phyloP scores from a whole-genome alignment of 2,888 invertebrate genomes.

The Ferrisia virgata region DNA sequence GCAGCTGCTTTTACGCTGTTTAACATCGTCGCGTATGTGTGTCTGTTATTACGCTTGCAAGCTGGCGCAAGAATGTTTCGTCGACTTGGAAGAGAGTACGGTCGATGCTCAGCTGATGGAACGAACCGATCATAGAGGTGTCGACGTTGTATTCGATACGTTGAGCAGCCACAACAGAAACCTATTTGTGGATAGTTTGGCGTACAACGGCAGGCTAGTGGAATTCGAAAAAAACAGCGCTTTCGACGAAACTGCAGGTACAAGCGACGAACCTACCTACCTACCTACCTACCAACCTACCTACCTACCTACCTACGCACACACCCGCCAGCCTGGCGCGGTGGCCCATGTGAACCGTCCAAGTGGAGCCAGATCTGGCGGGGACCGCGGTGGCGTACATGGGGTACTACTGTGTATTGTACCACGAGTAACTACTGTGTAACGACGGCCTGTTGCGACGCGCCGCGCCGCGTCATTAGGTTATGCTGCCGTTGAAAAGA shows the following conservation, averaged over 20 bases:
- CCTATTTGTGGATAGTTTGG: constrained; percentile 42
- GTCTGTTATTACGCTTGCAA: constrained; percentile 51
- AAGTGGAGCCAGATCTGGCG: too few relatives aligned
- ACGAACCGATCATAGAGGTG: constrained; percentile 84
- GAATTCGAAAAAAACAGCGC: constrained; percentile 46
- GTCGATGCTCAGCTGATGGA: constrained; percentile 87
- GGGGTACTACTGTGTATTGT: too few relatives aligned
- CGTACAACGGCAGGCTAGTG: constrained; percentile 44
- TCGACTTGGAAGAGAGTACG: constrained; percentile 83
- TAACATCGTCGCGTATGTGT: background rate
- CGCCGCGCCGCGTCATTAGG: constrained; percentile 5
- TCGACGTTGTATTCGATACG: constrained; percentile 93
- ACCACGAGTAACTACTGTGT: too few relatives aligned
- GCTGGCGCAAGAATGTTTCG: constrained; percentile 75
- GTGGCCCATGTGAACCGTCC: too few relatives aligned
- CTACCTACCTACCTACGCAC: too few relatives aligned
- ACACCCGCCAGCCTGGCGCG: too few relatives aligned
- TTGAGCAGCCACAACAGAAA: constrained; percentile 59
- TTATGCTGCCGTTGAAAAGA: constrained; percentile 34
- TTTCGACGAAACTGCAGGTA: constrained; percentile 45
- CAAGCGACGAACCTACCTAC: background rate
- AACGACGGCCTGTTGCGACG: too few relatives aligned
- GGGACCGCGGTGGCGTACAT: too few relatives aligned
- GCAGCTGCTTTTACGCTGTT: too few relatives aligned
- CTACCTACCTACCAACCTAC: too few relatives aligned